Base-by-base conservation (phyloP, 2,888 invertebrate species). In the Kryphioiulus occultus region DNA sequence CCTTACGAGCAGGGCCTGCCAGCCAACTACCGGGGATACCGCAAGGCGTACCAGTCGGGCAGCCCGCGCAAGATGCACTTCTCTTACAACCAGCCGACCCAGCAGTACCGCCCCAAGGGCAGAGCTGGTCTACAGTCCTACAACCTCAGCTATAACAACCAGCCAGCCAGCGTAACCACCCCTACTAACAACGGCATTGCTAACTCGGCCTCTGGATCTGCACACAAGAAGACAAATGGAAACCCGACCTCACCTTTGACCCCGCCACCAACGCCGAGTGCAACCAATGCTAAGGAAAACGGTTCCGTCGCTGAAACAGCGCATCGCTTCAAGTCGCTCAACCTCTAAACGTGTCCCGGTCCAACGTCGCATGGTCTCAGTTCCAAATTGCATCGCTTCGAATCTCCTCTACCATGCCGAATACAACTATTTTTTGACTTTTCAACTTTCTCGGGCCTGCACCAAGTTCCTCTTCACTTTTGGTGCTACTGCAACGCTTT, bases 1-100 rank as follows among this genome's bases (percentile, higher is more conserved):
- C 53, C 22, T 19, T 86, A n/a, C 30, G 53, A 86, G 59, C 86
- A 86, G 86, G 86, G 86, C 30, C 53, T 22, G 53, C 53, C 86
- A 86, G 86, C 78, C 86, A 86, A 32, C 47, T 42, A 53, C 22
- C 30, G 30, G 15, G 47, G 53, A n/a, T 47, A 86, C 85, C 85
- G 44, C 42, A 42, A 85, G 26, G 42, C 26, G n/a, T 47, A 39
- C 42, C 85, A 85, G 85, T 26, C 85, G 19, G 42, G 85, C 85
- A 78, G 78, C 30, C 78, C 78, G 4, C 78, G 30, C 30, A 78
- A 78, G 78, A 78, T 78, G 78, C 78, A 30, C 26, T 78, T 32
- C 17, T 17, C 78, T 15, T 78, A 78, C 30, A 78, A 78, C 30
- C 30, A 12, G 17, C 15, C 30, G 30, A 30, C 78, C 30, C 78